A percentile compares a stretch with the other conserved stretches of the same genome.
These are phyloP conservation scores for Diachrysia chrysitis DNA, from an alignment of 2,888 invertebrate genomes.

Conservation along the genomic window DNA sequence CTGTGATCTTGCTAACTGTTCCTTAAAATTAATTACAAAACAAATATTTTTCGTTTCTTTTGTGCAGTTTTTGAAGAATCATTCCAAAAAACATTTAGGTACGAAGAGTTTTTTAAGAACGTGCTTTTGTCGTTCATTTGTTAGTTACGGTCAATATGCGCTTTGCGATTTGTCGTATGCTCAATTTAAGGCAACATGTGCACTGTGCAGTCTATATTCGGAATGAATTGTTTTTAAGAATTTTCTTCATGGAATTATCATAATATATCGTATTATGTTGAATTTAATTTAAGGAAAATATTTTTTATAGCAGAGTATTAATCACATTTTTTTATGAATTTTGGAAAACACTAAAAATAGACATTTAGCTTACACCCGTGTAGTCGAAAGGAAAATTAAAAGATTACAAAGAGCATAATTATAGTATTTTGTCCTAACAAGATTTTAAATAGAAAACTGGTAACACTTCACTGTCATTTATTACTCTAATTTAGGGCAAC, in stretches of 20 bases:
- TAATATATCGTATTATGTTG: not conserved
- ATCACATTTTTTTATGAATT: no score
- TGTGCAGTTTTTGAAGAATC: not conserved
- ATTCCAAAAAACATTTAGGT: no score
- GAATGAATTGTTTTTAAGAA: not conserved
- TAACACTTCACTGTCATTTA: no score
- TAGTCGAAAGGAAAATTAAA: no score
- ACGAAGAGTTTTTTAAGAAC: not conserved
- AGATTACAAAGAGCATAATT: no score
- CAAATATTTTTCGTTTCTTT: not conserved
- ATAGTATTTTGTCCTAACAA: no score
- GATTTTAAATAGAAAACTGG: no score
- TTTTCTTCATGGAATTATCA: not conserved
- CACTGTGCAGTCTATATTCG: not conserved
- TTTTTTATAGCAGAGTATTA: no score
- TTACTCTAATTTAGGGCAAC: no score
- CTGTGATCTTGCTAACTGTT: not conserved
- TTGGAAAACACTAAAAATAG: no score
- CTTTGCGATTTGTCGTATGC: not conserved
- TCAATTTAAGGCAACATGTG: constrained; percentile 1
- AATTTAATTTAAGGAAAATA: no score
- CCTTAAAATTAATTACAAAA: not conserved
- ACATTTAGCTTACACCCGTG: no score
- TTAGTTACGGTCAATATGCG: constrained; percentile 2
- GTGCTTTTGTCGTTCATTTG: not conserved